Evolutionary conservation across 2,888 invertebrate species (phyloP).

Genomic region (Coleophora deauratella): DNA sequence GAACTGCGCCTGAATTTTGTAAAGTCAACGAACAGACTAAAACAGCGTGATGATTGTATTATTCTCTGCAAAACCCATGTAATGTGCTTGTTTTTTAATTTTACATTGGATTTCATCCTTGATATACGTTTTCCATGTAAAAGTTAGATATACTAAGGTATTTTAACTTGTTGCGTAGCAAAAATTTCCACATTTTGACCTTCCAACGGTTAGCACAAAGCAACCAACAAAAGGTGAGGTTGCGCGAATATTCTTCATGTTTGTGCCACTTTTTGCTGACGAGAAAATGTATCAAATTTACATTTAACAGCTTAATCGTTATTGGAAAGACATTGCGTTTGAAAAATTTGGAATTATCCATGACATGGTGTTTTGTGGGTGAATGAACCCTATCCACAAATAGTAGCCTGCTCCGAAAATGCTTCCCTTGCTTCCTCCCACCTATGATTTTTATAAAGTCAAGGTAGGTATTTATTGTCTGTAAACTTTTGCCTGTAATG

Average conservation of each 20-base stretch:
- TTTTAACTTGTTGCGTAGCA: constrained; percentile 5
- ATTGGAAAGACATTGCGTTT: not conserved
- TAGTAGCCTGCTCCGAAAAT: constrained; percentile 17
- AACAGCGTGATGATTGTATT: constrained; percentile 55
- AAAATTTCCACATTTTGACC: constrained; percentile 42
- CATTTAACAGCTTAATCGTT: constrained; percentile 3
- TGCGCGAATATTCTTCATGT: constrained; percentile 24
- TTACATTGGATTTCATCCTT: too few relatives aligned
- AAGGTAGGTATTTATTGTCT: constrained; percentile 1
- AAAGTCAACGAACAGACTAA: constrained; percentile 21
- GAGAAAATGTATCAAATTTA: constrained; percentile 5
- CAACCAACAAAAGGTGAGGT: constrained; percentile 42
- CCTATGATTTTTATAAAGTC: constrained; percentile 19
- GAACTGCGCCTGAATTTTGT: constrained; percentile 4
- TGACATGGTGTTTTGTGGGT: constrained; percentile 18
- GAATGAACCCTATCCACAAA: constrained; percentile 24
- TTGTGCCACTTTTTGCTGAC: constrained; percentile 14
- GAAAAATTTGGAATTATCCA: not conserved
- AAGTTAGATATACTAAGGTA: too few relatives aligned
- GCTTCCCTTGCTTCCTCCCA: constrained; percentile 14
- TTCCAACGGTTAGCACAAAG: constrained; percentile 25
- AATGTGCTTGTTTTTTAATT: constrained; percentile 15
- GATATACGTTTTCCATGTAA: too few relatives aligned
- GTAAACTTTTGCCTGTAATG: too few relatives aligned
- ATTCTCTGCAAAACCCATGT: constrained; percentile 8